Evolutionary conservation across 1,140 invertebrate species (phyloP).

Genomic region (Drosophila mojavensis): DNA sequence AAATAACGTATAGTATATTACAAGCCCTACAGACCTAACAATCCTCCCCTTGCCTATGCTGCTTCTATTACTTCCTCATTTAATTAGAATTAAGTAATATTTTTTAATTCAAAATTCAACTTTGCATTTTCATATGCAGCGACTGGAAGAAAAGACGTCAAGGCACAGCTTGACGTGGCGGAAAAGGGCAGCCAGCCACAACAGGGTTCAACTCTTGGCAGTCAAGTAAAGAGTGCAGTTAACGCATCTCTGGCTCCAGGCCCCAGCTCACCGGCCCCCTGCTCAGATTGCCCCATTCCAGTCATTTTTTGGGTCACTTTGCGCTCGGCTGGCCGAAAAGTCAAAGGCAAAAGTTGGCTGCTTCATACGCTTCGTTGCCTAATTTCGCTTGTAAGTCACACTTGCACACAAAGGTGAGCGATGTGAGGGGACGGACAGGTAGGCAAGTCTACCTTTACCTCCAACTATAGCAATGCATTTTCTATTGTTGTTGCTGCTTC

Average conservation of each 20-base stretch:
- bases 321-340: constrained; percentile 46
- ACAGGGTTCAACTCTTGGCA: background rate
- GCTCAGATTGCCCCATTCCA: background rate
- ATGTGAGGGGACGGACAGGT: too few relatives aligned
- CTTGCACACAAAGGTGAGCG: constrained; percentile 26
- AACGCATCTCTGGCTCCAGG: constrained; percentile 16
- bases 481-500: constrained; percentile 4
- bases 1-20: too few relatives aligned
- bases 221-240: constrained; percentile 32
- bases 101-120: too few relatives aligned
- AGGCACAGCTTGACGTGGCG: constrained; percentile 7
- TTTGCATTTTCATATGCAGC: too few relatives aligned
- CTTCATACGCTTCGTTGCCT: constrained; percentile 60
- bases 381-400: constrained; percentile 67
- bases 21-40: too few relatives aligned
- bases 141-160: background rate
- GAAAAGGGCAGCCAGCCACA: constrained; percentile 27
- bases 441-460: background rate
- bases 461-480: constrained; percentile 32
- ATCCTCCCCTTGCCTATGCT: too few relatives aligned
- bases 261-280: background rate
- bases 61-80: too few relatives aligned
- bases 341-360: constrained; percentile 36
- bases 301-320: constrained; percentile 30
- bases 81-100: too few relatives aligned